Percentiles rank a stretch among this genome's conserved stretches.
phyloP scores from a whole-genome alignment of 2,113 vertebrate genomes.

The Glaucomys volans region DNA sequence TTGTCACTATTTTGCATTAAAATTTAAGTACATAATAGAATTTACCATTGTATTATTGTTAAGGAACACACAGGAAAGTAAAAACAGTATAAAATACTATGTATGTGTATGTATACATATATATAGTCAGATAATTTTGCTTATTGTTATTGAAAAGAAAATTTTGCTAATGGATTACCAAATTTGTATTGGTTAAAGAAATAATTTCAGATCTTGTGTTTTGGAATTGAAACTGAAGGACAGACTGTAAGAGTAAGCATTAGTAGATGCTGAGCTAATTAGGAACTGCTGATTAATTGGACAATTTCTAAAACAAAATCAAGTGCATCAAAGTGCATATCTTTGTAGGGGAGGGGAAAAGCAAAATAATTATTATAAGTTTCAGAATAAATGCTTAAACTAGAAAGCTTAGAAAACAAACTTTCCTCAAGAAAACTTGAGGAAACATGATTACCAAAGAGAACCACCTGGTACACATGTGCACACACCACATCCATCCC shows the following conservation, averaged over 20 bases:
- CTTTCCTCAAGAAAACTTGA: too few species aligned
- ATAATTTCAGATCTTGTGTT: constrained; percentile 37
- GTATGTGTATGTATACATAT: background rate
- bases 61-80: background rate
- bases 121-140: background rate
- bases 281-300: background rate
- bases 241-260: constrained; percentile 14
- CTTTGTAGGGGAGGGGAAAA: background rate
- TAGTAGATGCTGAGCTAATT: constrained; percentile 42
- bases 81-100: background rate
- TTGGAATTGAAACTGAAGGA: constrained; percentile 49
- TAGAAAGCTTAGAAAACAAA: background rate
- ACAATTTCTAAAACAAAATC: background rate
- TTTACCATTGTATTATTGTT: background rate
- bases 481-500: background rate
- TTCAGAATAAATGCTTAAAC: constrained; percentile 5
- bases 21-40: constrained; percentile 12
- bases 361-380: background rate
- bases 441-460: background rate
- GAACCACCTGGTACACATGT: background rate
- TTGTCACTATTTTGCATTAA: constrained; percentile 20
- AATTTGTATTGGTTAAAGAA: background rate
- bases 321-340: background rate
- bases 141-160: background rate
- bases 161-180: background rate